A percentile compares a stretch with the other conserved stretches of the same genome.
Evolutionary conservation across 2,113 vertebrate species (phyloP).

Genomic region (Triplophysa tibetana): DNA sequence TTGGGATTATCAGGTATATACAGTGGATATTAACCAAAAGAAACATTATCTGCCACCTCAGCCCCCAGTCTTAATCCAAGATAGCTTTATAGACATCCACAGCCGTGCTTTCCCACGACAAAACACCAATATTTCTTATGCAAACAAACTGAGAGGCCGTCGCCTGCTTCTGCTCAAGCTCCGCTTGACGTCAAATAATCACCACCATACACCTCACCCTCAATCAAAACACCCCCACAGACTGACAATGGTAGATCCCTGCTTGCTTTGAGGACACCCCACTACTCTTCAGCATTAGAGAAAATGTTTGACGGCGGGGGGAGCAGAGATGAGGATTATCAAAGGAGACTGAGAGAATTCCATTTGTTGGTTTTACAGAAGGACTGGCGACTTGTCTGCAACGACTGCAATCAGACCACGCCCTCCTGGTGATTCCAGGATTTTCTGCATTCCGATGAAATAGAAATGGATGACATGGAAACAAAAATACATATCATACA

Average conservation of each 20-base stretch:
- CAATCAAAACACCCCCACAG: slow-evolving; percentile 32
- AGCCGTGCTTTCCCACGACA: slow-evolving; percentile 32
- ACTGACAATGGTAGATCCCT: slow-evolving; percentile 14
- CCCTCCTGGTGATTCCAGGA: background rate
- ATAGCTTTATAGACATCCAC: slow-evolving; percentile 32
- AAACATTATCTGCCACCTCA: slow-evolving; percentile 47
- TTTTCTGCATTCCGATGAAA: slow-evolving; percentile 22
- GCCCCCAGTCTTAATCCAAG: slow-evolving; percentile 15
- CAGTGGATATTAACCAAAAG: slow-evolving; percentile 53
- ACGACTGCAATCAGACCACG: background rate
- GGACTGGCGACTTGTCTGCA: background rate
- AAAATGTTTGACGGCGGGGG: background rate
- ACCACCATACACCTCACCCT: slow-evolving; percentile 23
- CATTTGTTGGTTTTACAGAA: slow-evolving; percentile 24
- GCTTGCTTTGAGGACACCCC: slow-evolving; percentile 15
- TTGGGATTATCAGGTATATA: slow-evolving; percentile 49
- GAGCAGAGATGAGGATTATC: slow-evolving; percentile 33
- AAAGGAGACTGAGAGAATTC: slow-evolving; percentile 19
- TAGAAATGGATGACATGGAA: slow-evolving; percentile 2
- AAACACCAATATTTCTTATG: slow-evolving; percentile 50
- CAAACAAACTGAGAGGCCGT: slow-evolving; percentile 32
- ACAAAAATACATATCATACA: background rate
- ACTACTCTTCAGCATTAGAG: slow-evolving; percentile 16
- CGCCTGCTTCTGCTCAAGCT: slow-evolving; percentile 24
- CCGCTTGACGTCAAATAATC: slow-evolving; percentile 41